Evolutionary conservation across 2,888 invertebrate species (phyloP).

Genomic region (Minunthozetes semirufus): DNA sequence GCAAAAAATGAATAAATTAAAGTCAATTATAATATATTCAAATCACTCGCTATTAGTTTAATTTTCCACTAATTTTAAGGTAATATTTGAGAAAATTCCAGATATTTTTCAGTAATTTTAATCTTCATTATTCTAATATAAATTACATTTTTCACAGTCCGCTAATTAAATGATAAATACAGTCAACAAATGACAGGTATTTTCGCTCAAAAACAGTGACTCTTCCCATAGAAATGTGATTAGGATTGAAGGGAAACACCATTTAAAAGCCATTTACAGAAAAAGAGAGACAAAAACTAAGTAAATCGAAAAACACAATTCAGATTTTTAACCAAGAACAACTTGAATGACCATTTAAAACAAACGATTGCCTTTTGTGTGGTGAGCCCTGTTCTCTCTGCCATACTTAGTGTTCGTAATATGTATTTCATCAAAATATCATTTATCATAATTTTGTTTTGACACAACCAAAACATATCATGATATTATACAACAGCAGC

Average conservation of each 20-base stretch:
- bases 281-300: not conserved
- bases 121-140: not conserved
- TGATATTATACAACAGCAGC: conserved; percentile 2
- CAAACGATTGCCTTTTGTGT: not conserved
- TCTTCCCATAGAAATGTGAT: too few species aligned
- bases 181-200: not conserved
- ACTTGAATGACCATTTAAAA: not conserved
- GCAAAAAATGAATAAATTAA: not conserved
- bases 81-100: too few species aligned
- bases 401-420: not conserved
- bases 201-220: not conserved
- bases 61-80: too few species aligned
- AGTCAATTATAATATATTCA: not conserved
- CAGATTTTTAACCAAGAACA: conserved; percentile 20
- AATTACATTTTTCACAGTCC: not conserved
- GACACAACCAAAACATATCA: not conserved
- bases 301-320: not conserved
- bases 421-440: conserved; percentile 28
- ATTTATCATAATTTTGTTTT: conserved; percentile 26
- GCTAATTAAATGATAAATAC: conserved; percentile 1
- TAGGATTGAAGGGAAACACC: not conserved
- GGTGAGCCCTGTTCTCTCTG: not conserved
- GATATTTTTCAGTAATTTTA: not conserved
- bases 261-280: conserved; percentile 23
- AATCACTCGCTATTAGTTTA: not conserved